Evolutionary conservation across 2,888 invertebrate species (phyloP), one percentile per base, ranked within the genome.

Genomic region (Ormia ochracea): DNA sequence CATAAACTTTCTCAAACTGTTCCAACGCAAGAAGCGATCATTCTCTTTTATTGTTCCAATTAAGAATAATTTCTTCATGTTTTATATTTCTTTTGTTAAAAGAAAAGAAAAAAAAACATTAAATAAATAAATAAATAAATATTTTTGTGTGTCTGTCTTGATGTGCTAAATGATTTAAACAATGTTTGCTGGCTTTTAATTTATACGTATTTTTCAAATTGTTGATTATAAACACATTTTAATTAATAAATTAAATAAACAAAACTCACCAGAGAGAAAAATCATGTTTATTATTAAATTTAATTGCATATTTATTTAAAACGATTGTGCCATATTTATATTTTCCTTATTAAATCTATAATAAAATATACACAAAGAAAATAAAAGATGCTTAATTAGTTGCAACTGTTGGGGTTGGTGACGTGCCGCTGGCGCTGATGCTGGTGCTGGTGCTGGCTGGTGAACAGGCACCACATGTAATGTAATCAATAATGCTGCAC

Each of bases 371-470:
- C n/a, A 66, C 26, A 21, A 54, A 9, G 38, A 54, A 31, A 61
- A 28, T 26, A 73, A 74, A 80, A 76, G 48, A 73, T 68, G 76
- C 63, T 80, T 80, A 80, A 80, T 80, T 80, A 76, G 63, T 72
- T 76, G 79, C 79, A 72, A 79, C 70, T 72, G 75, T 58, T 28
- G 61, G 52, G 41, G 61, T n/a, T n/a, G n/a, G n/a, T n/a, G n/a
- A n/a, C n/a, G n/a, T n/a, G n/a, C n/a, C n/a, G n/a, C n/a, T n/a
- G n/a, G n/a, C n/a, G n/a, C n/a, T n/a, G n/a, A n/a, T n/a, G n/a
- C n/a, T n/a, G n/a, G n/a, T n/a, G n/a, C n/a, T n/a, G n/a, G n/a
- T n/a, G n/a, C n/a, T n/a, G n/a, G n/a, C n/a, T n/a, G n/a, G n/a
- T n/a, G n/a, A n/a, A n/a, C n/a, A n/a, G 43, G 69, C 56, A 56